Base-by-base conservation (phyloP, 2,888 invertebrate species). In the Bruchidius siliquastri region DNA sequence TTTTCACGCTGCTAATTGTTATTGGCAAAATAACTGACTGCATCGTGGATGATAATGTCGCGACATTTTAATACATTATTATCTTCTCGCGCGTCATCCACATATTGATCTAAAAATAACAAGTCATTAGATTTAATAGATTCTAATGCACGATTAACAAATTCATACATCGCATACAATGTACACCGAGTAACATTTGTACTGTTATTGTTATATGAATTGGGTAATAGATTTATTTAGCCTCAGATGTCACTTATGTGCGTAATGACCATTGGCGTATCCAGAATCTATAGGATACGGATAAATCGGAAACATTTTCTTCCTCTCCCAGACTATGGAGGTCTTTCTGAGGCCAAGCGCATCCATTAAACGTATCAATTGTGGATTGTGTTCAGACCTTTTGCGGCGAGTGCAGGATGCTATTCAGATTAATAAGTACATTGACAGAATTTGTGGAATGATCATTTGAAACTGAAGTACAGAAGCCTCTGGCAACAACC, bases 151-250 rank as follows among this genome's bases (percentile, higher is more conserved):
- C 21, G 68, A 68, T 68, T 68, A 68, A 68, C 21, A 68, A 68
- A 68, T 68, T 22, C 68, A 68, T 68, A 21, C 68, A 13, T 49
- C 49, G 49, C 49, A 49, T 13, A 49, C 49, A 49, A 49, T 49
- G 13, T 67, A 30, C 67, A 67, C 18, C 70, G 6, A 26, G 32
- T n/a, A 67, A 71, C 21, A 49, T 49, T 49, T 1, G 49, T 13
- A 30, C 49, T 3, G 76, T 75, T 75, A 77, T 77, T 77, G 76
- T 77, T 76, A 71, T 69, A 72, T 74, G 76, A 79, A 79, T 80
- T 79, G 78, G 76, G 77, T 78, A 79, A 79, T 80, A 76, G 79
- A 78, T 78, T 79, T 77, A 77, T 77, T 77, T 77, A 76, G 76
- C 49, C 13, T 49, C 49, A 30, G 30, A 30, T 8, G 49, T 13